These are phyloP conservation scores for Scatophagus argus DNA, from an alignment of 2,113 vertebrate species.

Conservation along the genomic window DNA sequence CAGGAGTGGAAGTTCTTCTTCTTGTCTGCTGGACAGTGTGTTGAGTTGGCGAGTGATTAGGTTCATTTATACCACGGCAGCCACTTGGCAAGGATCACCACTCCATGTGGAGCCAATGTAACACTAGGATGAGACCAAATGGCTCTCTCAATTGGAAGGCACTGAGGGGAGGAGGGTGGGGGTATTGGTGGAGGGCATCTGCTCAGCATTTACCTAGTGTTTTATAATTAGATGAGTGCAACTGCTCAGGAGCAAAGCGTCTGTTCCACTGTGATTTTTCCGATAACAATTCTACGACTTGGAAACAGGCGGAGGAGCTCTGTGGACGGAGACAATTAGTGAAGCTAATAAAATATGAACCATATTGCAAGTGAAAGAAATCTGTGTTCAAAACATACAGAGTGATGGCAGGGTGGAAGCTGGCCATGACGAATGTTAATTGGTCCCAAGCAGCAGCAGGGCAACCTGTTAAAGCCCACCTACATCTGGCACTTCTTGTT, in stretches of 20 bases:
- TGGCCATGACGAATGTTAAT: constrained; percentile 72
- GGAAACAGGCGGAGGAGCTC: constrained; percentile 55
- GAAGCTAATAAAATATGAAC: constrained; percentile 74
- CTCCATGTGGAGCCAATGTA: constrained; percentile 80
- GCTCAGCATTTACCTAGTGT: constrained; percentile 84
- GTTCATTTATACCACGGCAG: constrained; percentile 76
- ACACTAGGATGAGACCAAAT: constrained; percentile 83
- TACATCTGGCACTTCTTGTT: constrained; percentile 68
- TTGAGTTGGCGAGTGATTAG: constrained; percentile 57
- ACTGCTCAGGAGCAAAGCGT: constrained; percentile 80
- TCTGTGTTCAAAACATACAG: constrained; percentile 66
- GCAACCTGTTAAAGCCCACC: constrained; percentile 68
- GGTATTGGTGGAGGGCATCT: constrained; percentile 79
- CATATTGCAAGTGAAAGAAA: constrained; percentile 70
- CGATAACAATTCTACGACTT: constrained; percentile 68
- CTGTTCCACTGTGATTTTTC: constrained; percentile 79
- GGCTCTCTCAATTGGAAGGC: constrained; percentile 80
- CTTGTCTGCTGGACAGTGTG: constrained; percentile 44
- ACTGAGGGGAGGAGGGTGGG: constrained; percentile 28
- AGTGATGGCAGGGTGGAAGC: constrained; percentile 47
- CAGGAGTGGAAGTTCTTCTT: constrained; percentile 63
- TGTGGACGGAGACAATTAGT: constrained; percentile 72
- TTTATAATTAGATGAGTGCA: constrained; percentile 84
- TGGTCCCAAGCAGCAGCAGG: constrained; percentile 68
- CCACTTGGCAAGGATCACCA: constrained; percentile 64